Evolutionary conservation across 2,888 invertebrate species (phyloP).

Genomic region (Petrolisthes manimaculis): DNA sequence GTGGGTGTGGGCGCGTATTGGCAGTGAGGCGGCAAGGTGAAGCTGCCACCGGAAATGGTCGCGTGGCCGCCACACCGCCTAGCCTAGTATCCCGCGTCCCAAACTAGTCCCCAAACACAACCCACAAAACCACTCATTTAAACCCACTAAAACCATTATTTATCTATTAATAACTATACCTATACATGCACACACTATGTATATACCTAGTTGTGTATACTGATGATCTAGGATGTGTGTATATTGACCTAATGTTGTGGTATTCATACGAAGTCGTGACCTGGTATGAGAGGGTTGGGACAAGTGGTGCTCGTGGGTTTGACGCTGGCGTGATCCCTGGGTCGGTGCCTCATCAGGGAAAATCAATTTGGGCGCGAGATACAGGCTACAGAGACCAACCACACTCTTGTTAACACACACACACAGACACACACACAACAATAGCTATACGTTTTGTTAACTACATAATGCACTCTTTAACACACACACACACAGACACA

Average conservation of each 20-base stretch:
- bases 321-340: constrained; percentile 59
- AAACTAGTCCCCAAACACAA: background rate
- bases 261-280: background rate
- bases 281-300: constrained; percentile 11
- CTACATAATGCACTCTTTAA: background rate
- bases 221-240: too few species aligned
- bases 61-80: constrained; percentile 54
- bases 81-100: constrained; percentile 39
- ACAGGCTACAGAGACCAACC: constrained; percentile 45
- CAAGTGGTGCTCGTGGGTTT: constrained; percentile 42
- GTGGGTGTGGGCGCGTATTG: constrained; percentile 36
- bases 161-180: too few species aligned
- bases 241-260: too few species aligned
- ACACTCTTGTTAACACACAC: constrained; percentile 19
- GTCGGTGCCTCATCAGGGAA: constrained; percentile 59
- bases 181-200: too few species aligned
- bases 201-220: too few species aligned
- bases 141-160: too few species aligned
- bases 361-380: constrained; percentile 61
- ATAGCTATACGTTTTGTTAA: background rate
- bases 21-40: constrained; percentile 53
- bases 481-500: background rate
- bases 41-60: constrained; percentile 55
- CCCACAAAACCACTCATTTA: too few species aligned
- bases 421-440: constrained; percentile 1